Evolutionary conservation across 1,140 invertebrate genomes (phyloP), one percentile per base, ranked within the genome.

Genomic region (Zaprionus camerounensis): DNA sequence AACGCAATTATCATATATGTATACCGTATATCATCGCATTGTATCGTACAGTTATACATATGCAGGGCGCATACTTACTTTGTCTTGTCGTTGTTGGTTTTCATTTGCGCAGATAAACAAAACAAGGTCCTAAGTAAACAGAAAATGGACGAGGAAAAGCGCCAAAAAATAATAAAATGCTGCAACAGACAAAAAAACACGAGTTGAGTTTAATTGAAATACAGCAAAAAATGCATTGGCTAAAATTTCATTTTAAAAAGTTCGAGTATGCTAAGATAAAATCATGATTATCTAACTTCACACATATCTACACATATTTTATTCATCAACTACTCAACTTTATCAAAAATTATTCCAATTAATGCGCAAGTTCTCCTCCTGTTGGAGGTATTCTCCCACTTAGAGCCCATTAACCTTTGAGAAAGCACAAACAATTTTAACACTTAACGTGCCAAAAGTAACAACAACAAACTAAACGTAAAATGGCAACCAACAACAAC

Each of bases 171-270:
- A 36, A 71, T 69, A 76, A 80, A 80, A 67, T 38, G 55, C 34
- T 63, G n/a, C 41, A 34, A 56, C 71, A 88, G 78, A 77, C 70
- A 72, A 81, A 88, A 31, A 31, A 88, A 79, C 75, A 80, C 70
- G 67, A 80, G 75, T 84, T 79, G 69, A 55, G 80, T 85, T 90
- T 90, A 88, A 88, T 88, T 88, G 78, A 84, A 90, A 88, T 84
- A 81, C 66, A 76, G 76, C 82, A 84, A 70, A 57, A 53, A 72
- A 58, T 57, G 15, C 20, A 24, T 69, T 15, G 46, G 3, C 34
- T 2, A 53, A 34, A 61, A 34, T 13, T 58, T 12, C 11, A 36
- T 58, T 15, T 36, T 15, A 24, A 22, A 22, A 20, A 12, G 11
- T 22, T 51, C 0, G 12, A 46, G n/a, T 9, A 46, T 11, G 41